Evolutionary conservation across 2,797 vertebrate genomes (phyloP), one percentile per base, ranked within the genome.

Genomic region (Arctocebus calabarensis): DNA sequence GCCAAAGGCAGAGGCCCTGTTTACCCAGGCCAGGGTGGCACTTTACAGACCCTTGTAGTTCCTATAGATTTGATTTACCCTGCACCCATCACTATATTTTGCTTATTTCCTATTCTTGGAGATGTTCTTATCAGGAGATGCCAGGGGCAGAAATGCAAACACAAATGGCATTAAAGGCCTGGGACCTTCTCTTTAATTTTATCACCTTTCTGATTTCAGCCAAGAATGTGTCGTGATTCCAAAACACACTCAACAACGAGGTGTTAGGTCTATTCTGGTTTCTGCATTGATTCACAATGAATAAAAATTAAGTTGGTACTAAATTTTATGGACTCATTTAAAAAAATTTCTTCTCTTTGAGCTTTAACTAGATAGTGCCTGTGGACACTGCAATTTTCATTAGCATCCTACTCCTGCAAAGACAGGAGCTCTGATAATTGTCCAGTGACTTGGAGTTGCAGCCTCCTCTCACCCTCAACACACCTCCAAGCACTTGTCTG

Each of bases 221-320:
- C 96, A 96, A 97, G 96, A 97, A 94, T 95, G 95, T 97, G 94
- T 97, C 17, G 19, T 90, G 66, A 92, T 91, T 95, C 85, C 86
- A 94, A 95, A 96, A 94, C 88, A 94, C 86, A 57, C 81, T 94
- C 92, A 86, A 79, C 90, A 40, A 61, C 75, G 88, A 81, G 59
- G 83, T 91, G 93, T 90, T 96, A 94, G 86, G 55, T 77, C 97
- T 97, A 96, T 97, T 97, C 43, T 87, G 81, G 94, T 62, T 45
- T 88, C 78, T 96, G 93, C 64, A 45, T 94, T 94, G 84, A 96
- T 74, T 77, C 93, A 85, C 93, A 93, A 84, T 91, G 94, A 95
- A 97, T 73, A 94, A 94, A 94, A 96, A 96, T 89, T 22, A 85
- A 90, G 96, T 43, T 77, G 86, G 91, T 93, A 71, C 23, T 95